Evolutionary conservation across 2,888 invertebrate genomes (phyloP).

Genomic region (Dasysyrphus albostriatus): DNA sequence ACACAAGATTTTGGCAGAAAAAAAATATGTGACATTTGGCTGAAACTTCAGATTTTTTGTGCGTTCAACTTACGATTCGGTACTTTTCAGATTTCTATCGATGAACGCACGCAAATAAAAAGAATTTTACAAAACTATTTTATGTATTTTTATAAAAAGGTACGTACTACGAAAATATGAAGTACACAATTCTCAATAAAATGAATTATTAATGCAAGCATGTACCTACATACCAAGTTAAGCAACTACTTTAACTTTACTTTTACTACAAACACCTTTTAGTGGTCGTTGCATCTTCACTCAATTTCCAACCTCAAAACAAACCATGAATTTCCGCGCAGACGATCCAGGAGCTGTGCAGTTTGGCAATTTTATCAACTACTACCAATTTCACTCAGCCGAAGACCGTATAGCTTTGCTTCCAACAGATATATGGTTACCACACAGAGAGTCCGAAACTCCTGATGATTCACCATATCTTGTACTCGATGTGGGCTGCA

Average conservation of each 20-base stretch:
- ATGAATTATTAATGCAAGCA: not conserved
- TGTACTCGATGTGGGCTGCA: constrained; percentile 87
- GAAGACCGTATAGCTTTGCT: constrained; percentile 88
- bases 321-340: constrained; percentile 79
- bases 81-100: too few species aligned
- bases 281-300: not conserved
- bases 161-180: not conserved
- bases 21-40: too few species aligned
- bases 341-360: constrained; percentile 91
- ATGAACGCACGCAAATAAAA: too few species aligned
- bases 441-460: not conserved
- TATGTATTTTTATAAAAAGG: not conserved
- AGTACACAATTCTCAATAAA: not conserved
- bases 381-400: constrained; percentile 92
- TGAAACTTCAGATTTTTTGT: too few species aligned
- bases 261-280: not conserved
- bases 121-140: not conserved
- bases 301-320: constrained; percentile 11
- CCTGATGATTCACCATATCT: constrained; percentile 80
- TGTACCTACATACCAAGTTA: too few species aligned
- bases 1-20: too few species aligned
- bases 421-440: constrained; percentile 85
- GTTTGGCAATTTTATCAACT: constrained; percentile 94
- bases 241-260: not conserved
- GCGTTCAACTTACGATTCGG: too few species aligned